A percentile compares a stretch with the other conserved stretches of the same genome.
These are phyloP conservation scores for Tachyglossus aculeatus DNA, from an alignment of 2,797 vertebrate species.

Conservation along the genomic window DNA sequence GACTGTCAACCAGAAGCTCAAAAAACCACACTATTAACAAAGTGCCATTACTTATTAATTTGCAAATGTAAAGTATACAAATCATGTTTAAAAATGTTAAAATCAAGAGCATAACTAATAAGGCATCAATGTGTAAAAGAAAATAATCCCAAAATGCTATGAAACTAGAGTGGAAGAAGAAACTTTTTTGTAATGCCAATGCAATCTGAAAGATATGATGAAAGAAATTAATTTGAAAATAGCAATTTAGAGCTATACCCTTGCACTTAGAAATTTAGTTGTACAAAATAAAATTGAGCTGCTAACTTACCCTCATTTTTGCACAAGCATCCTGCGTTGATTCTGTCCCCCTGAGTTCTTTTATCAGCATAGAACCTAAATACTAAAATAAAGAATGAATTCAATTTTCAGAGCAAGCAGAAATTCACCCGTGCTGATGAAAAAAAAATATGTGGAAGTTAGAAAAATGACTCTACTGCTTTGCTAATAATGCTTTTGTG, in stretches of 20 bases:
- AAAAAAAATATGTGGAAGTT: neutral
- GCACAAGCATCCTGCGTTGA: constrained; percentile 98
- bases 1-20: neutral
- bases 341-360: constrained; percentile 96
- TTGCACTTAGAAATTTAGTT: neutral
- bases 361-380: constrained; percentile 99
- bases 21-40: neutral
- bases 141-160: neutral
- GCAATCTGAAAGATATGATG: constrained; percentile 37
- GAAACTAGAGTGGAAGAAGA: neutral
- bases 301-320: constrained; percentile 95
- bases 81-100: constrained; percentile 29
- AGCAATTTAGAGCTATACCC: constrained; percentile 17
- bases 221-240: constrained; percentile 40
- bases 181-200: constrained; percentile 17
- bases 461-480: neutral
- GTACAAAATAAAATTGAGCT: constrained; percentile 29
- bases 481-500: neutral
- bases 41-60: neutral
- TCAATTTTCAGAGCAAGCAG: constrained; percentile 18
- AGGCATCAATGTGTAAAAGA: neutral
- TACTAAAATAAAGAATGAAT: constrained; percentile 81
- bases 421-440: too few relatives aligned
- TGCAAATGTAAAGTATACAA: neutral
- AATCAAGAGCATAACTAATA: constrained; percentile 13